These are phyloP conservation scores for Schizothorax lantsangensis DNA, from an alignment of 2,797 vertebrate species.

Conservation along the genomic window DNA sequence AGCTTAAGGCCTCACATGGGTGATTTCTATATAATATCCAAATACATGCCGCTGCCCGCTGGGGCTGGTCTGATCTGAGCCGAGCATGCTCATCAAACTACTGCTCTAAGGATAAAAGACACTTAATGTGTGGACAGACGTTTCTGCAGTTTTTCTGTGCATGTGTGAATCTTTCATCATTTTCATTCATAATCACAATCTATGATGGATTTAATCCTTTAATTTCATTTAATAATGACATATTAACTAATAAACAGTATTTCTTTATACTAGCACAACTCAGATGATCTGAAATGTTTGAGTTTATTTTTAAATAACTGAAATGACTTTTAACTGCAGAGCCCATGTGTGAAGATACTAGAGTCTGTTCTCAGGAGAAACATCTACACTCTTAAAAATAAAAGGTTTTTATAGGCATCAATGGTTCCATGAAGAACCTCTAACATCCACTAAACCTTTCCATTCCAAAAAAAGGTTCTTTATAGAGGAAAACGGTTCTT, in stretches of 20 bases:
- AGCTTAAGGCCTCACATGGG: slow-evolving; percentile 19
- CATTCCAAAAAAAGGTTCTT: background rate
- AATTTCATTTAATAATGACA: background rate
- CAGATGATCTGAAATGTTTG: too few relatives aligned
- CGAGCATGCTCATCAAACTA: background rate
- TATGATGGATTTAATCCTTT: background rate
- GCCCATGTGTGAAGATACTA: too few relatives aligned
- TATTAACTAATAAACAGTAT: too few relatives aligned
- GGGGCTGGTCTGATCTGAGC: background rate
- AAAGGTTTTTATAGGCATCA: background rate
- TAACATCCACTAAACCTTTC: background rate
- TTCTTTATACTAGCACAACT: too few relatives aligned
- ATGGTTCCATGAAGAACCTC: background rate
- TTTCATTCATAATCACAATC: background rate
- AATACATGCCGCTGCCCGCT: background rate
- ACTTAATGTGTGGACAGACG: background rate
- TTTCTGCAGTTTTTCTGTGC: background rate
- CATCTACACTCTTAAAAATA: background rate
- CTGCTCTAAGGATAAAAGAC: background rate
- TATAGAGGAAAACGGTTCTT: too few relatives aligned
- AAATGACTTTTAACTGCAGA: too few relatives aligned
- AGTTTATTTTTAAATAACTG: too few relatives aligned
- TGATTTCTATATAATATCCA: background rate
- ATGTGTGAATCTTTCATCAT: background rate
- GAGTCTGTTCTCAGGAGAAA: background rate